A percentile compares a stretch with the other conserved stretches of the same genome.
These are phyloP conservation scores for Marcusenius ussheri DNA, from an alignment of 2,113 vertebrate genomes.

Conservation along the genomic window DNA sequence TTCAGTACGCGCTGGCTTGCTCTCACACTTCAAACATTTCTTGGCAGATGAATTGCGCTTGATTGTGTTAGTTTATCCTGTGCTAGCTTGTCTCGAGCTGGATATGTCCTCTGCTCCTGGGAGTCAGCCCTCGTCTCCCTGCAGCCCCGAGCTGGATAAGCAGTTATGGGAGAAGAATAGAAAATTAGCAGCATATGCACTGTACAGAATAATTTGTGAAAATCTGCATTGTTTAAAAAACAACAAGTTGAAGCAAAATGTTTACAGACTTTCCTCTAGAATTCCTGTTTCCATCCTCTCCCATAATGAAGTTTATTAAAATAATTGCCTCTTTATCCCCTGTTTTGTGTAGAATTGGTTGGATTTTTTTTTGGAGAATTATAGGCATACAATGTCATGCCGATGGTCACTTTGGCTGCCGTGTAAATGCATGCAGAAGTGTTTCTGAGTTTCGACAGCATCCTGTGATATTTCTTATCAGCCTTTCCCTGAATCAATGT, in stretches of 20 bases:
- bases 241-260: neutral
- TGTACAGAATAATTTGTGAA: neutral
- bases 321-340: neutral
- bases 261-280: neutral
- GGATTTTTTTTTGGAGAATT: neutral
- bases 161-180: neutral
- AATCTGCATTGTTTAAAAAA: neutral
- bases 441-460: neutral
- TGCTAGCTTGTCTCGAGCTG: neutral
- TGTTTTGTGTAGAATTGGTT: neutral
- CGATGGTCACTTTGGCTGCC: neutral
- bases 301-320: neutral
- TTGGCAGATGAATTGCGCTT: neutral
- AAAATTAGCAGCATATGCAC: neutral
- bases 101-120: neutral
- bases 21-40: neutral
- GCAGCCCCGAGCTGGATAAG: neutral
- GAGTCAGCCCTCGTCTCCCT: neutral
- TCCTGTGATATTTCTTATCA: neutral
- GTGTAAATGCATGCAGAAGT: neutral
- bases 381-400: neutral
- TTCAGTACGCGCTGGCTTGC: neutral
- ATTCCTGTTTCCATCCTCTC: neutral
- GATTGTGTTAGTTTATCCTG: neutral
- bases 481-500: neutral